Percentiles rank a stretch among this genome's conserved stretches.
These are phyloP conservation scores for Branchipolynoe longqiensis DNA, from an alignment of 2,888 invertebrate species.

Conservation along the genomic window DNA sequence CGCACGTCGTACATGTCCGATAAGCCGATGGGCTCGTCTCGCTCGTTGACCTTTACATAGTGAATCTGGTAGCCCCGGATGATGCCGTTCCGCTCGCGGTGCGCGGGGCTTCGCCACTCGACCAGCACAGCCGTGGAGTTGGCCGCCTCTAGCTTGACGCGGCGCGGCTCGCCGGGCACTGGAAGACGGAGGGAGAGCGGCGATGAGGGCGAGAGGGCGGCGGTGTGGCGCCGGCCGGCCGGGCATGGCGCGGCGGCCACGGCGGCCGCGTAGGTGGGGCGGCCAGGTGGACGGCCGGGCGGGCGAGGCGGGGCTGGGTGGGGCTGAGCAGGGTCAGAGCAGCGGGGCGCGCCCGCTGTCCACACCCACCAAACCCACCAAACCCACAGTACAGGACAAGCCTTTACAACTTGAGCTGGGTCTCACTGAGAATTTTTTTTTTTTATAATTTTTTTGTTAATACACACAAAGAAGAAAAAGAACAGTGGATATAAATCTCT, in stretches of 20 bases:
- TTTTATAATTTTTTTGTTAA: background rate
- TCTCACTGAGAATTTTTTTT: too few relatives aligned
- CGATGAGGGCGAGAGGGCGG: too few relatives aligned
- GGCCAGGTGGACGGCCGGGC: too few relatives aligned
- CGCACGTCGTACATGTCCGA: slow-evolving; percentile 89
- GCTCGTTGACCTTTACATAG: slow-evolving; percentile 69
- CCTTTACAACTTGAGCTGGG: slow-evolving; percentile 22
- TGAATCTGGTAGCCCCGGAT: slow-evolving; percentile 98
- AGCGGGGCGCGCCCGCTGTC: too few relatives aligned
- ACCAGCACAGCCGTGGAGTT: slow-evolving; percentile 98
- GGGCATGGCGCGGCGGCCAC: too few relatives aligned
- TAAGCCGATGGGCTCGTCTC: slow-evolving; percentile 67
- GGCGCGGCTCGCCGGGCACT: slow-evolving; percentile 99
- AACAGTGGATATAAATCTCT: background rate
- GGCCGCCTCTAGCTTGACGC: slow-evolving; percentile 92
- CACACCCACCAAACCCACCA: background rate
- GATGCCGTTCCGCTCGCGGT: slow-evolving; percentile 95
- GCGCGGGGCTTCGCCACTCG: slow-evolving; percentile 95
- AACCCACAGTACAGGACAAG: slow-evolving; percentile 6
- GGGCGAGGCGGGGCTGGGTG: too few relatives aligned
- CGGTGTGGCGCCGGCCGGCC: too few relatives aligned
- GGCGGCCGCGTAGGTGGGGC: too few relatives aligned
- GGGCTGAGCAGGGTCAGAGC: too few relatives aligned
- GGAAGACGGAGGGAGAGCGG: slow-evolving; percentile 73
- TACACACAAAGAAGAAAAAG: background rate